Conservation (phyloP, 2,888 invertebrate species). For the Sarcophaga variegata region DNA sequence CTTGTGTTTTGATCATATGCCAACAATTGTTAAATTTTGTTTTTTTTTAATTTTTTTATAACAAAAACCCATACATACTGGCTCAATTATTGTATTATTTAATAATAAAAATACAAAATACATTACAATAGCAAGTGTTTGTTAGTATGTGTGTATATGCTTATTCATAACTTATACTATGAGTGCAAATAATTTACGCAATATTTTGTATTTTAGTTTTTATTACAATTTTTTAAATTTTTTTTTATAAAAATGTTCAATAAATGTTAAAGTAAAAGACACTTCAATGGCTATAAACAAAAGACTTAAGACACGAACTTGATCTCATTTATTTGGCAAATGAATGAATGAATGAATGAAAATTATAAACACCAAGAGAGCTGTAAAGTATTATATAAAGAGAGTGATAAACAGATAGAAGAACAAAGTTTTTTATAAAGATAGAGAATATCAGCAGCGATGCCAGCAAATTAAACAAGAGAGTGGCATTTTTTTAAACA, state of each 20-base stretch:
- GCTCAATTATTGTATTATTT: background rate
- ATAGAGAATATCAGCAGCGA: no score
- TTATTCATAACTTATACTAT: constrained; percentile 3
- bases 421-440: no score
- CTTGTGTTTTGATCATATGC: constrained; percentile 67
- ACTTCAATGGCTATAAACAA: constrained; percentile 49
- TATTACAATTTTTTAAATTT: constrained; percentile 26
- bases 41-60: background rate
- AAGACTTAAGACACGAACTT: constrained; percentile 73
- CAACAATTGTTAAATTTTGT: constrained; percentile 55
- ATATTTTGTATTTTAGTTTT: constrained; percentile 26
- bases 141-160: background rate
- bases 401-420: no score
- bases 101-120: constrained; percentile 15
- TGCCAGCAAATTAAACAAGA: no score
- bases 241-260: constrained; percentile 6
- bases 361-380: background rate
- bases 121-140: constrained; percentile 13
- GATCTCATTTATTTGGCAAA: constrained; percentile 53
- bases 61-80: constrained; percentile 14
- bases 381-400: no score
- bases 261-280: constrained; percentile 13
- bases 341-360: background rate
- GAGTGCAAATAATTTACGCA: constrained; percentile 63
- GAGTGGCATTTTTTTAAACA: no score